Evolutionary conservation across 2,113 vertebrate species (phyloP).

Genomic region (Anarhynchus alexandrinus): DNA sequence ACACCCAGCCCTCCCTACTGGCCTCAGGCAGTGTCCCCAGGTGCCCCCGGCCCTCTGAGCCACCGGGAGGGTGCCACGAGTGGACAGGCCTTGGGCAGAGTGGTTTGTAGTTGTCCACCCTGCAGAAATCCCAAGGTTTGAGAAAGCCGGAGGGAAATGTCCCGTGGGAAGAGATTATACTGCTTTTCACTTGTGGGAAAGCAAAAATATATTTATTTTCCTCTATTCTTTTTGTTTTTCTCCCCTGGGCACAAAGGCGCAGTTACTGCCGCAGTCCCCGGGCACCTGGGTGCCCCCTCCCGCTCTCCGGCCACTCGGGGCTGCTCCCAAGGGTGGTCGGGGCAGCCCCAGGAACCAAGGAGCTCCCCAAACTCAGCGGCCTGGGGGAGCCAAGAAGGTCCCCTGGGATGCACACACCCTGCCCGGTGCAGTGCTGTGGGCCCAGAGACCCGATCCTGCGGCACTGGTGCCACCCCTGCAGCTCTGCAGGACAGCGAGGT

Average conservation of each 20-base stretch:
- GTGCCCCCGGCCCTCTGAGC: background rate
- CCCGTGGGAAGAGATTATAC: background rate
- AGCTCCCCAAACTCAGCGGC: background rate
- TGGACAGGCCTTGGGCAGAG: background rate
- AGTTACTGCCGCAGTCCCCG: background rate
- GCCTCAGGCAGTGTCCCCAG: background rate
- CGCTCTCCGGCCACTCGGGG: fast-evolving
- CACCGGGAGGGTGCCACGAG: background rate
- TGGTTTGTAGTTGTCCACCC: background rate
- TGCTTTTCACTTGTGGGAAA: background rate
- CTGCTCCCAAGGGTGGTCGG: background rate
- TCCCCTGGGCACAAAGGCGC: background rate
- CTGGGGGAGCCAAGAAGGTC: background rate
- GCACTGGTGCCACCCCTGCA: background rate
- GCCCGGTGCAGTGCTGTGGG: background rate
- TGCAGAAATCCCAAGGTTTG: background rate
- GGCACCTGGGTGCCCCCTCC: background rate
- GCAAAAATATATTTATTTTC: background rate
- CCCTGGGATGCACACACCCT: background rate
- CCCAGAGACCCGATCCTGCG: background rate
- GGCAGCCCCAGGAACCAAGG: background rate
- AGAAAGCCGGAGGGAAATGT: background rate
- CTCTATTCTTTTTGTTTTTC: background rate
- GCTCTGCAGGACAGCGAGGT: background rate
- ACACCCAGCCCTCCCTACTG: background rate